Base-by-base conservation (phyloP, 2,888 invertebrate species). In the Campopleginae sp. region DNA sequence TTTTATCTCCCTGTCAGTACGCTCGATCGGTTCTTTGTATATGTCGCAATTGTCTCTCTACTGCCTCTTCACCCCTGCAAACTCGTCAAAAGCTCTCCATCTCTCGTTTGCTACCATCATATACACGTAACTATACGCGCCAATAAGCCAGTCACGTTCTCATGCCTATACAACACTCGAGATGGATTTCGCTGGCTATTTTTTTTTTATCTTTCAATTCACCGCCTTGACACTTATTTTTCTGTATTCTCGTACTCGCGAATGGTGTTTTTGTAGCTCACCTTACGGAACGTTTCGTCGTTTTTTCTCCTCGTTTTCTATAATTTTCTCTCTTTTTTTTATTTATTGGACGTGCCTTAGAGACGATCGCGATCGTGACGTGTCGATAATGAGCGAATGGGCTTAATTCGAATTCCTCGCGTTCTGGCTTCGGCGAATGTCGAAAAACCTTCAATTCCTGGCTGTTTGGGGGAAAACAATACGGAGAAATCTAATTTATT, bases 121-220 rank as follows among this genome's bases (percentile, higher is more conserved):
- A 38, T 63, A 82, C 48, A 51, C 79, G 42, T 66, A 66, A 77
- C 31, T 66, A 51, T 72, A 80, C 77, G 58, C 72, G 72, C 76
- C 80, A 44, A 77, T 77, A 54, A 82, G 80, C 82, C 77, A 83
- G 83, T 86, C 72, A 70, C 80, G 68, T 58, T 70, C 77, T 65
- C 66, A 71, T 54, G 46, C 75, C 58, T 76, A 74, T 51, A 63
- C 68, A n/a, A 66, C 48, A 61, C 19, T 23, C 72, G 19, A 42
- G 61, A 23, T 66, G 76, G 66, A 74, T 74, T 68, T 79, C 23
- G 42, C 63, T 61, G 27, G 48, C 74, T 61, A 51, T 82, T 85
- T 82, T 84, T 72, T 81, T 81, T 85, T 51, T 48, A 78, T 70
- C 81, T 79, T 80, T 80, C 75, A 42, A 44, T 79, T 63, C 61